These are phyloP conservation scores for Harpegnathos saltator DNA, from an alignment of 1,140 invertebrate genomes.

Conservation along the genomic window DNA sequence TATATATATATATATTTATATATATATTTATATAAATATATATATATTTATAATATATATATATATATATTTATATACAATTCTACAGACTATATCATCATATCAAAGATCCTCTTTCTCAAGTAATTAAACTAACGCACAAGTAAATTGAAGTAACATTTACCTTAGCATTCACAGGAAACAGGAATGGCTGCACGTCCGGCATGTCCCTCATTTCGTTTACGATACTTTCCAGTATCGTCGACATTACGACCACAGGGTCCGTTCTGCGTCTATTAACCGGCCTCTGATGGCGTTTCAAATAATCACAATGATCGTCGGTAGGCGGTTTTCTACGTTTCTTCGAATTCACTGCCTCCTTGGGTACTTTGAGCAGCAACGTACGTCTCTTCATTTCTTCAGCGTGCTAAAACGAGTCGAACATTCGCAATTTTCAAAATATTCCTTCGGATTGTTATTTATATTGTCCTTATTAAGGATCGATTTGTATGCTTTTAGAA, in stretches of 20 bases:
- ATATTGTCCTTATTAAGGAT: background rate
- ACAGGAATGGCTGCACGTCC: constrained; percentile 96
- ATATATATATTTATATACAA: background rate
- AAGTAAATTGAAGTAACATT: constrained; percentile 62
- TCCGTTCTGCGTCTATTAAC: constrained; percentile 98
- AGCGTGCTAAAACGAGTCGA: constrained; percentile 87
- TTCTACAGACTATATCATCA: background rate
- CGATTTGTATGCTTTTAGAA: too few species aligned
- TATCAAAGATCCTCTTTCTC: too few species aligned
- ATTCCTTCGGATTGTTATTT: background rate
- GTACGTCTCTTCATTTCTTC: constrained; percentile 93
- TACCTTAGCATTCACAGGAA: constrained; percentile 97
- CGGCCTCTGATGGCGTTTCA: constrained; percentile 94
- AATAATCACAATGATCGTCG: constrained; percentile 96
- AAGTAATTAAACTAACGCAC: too few species aligned
- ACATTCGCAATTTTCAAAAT: background rate
- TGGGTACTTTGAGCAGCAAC: constrained; percentile 93
- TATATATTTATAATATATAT: background rate
- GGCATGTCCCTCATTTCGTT: constrained; percentile 97
- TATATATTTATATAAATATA: constrained; percentile 1
- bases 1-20: background rate
- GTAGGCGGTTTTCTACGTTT: constrained; percentile 89
- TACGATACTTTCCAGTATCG: constrained; percentile 96
- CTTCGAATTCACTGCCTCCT: constrained; percentile 90
- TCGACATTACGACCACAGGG: constrained; percentile 97